A percentile compares a stretch with the other conserved stretches of the same genome.
Evolutionary conservation across 2,888 invertebrate genomes (phyloP).

Genomic region (Pseudococcus longispinus): DNA sequence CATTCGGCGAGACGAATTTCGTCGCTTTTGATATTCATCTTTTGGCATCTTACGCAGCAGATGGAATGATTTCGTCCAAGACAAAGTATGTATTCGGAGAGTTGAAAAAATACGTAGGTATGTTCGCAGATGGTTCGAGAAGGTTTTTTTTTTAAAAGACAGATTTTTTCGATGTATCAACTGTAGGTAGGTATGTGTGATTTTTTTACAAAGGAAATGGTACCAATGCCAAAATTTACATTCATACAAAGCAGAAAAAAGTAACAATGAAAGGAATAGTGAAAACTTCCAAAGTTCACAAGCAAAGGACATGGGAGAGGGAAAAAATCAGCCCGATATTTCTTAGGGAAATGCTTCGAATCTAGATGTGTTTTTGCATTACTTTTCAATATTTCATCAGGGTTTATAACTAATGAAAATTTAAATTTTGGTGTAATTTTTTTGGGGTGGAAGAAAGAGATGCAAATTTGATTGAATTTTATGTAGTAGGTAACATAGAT

Average conservation of each 20-base stretch:
- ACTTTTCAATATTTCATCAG: too few relatives aligned
- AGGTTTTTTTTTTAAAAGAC: background rate
- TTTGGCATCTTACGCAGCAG: background rate
- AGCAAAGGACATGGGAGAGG: too few relatives aligned
- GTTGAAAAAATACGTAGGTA: background rate
- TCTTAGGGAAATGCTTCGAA: too few relatives aligned
- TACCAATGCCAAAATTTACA: background rate
- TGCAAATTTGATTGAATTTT: too few relatives aligned
- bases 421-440: too few relatives aligned
- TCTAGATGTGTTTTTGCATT: too few relatives aligned
- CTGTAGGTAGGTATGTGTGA: too few relatives aligned
- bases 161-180: background rate
- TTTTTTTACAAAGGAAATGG: background rate
- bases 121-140: background rate
- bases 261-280: background rate
- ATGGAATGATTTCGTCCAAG: background rate
- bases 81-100: background rate
- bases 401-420: too few relatives aligned
- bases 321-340: background rate
- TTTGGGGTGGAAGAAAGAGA: too few relatives aligned
- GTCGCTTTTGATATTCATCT: background rate
- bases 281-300: too few relatives aligned
- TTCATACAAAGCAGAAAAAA: too few relatives aligned
- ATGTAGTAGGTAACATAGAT: too few relatives aligned
- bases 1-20: background rate